A percentile compares a stretch with the other conserved stretches of the same genome.
Conservation (phyloP, 92 coral and sea anemone species). For the Epizoanthus ramosus region DNA sequence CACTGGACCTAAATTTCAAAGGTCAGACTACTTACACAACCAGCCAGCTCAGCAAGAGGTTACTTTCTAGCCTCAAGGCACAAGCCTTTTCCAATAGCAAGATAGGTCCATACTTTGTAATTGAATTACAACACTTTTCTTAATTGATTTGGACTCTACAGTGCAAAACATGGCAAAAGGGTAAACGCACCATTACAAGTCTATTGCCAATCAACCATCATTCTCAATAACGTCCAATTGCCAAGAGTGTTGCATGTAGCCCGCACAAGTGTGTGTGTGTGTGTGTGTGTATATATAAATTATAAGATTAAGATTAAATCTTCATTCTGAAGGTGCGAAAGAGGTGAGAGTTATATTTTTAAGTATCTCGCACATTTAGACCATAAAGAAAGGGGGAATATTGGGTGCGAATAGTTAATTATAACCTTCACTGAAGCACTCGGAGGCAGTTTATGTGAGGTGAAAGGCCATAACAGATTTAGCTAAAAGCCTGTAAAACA, state of each 20-base stretch:
- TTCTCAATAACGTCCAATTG: no score
- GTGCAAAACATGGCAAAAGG: slow-evolving; percentile 25
- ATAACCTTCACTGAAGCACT: background rate
- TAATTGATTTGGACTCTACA: slow-evolving; percentile 17
- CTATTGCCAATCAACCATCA: background rate
- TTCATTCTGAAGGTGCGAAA: slow-evolving; percentile 6
- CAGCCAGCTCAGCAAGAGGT: background rate
- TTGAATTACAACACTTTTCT: slow-evolving; percentile 21
- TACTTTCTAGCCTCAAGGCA: slow-evolving; percentile 31
- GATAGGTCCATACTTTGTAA: slow-evolving; percentile 4
- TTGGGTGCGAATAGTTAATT: background rate
- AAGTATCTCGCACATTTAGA: background rate
- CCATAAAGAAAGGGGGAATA: background rate
- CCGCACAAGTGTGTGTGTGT: background rate
- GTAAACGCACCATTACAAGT: slow-evolving; percentile 4
- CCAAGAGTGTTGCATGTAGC: background rate
- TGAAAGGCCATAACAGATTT: slow-evolving; percentile 18
- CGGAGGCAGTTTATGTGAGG: slow-evolving; percentile 11
- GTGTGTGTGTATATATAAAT: background rate
- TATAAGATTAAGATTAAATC: background rate
- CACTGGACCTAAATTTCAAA: no score
- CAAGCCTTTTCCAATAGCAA: background rate
- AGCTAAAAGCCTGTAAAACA: slow-evolving; percentile 14
- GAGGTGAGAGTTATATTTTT: slow-evolving; percentile 16
- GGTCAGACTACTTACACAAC: background rate